phyloP scores from a whole-genome alignment of 2,113 vertebrate species.

The Heterotilapia buettikoferi region DNA sequence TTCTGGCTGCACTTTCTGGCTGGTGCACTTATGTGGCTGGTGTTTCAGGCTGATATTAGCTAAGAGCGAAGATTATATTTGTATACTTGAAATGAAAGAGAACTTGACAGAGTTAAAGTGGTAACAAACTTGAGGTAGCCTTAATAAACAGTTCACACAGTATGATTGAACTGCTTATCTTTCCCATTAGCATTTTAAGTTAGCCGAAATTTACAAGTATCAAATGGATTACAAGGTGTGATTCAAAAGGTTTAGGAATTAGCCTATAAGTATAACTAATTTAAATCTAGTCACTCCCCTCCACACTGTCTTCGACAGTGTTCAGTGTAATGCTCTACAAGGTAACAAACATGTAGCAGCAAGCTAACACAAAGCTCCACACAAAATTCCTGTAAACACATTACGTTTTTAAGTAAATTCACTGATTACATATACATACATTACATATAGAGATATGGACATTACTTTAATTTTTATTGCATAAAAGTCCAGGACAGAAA shows the following conservation, averaged over 20 bases:
- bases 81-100: background rate
- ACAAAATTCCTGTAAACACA: background rate
- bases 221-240: background rate
- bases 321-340: background rate
- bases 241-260: background rate
- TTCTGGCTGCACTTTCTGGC: background rate
- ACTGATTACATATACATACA: background rate
- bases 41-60: background rate
- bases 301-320: background rate
- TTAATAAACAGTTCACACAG: background rate
- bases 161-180: background rate
- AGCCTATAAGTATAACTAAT: background rate
- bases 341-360: background rate
- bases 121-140: background rate
- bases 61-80: background rate
- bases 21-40: no score
- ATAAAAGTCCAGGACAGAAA: background rate
- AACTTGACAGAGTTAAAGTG: background rate
- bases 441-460: background rate
- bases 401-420: background rate
- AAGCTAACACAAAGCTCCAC: background rate
- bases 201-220: background rate
- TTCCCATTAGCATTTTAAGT: background rate
- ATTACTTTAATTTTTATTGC: background rate
- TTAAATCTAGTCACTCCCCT: fast-evolving